A percentile compares a stretch with the other conserved stretches of the same genome.
Conservation (phyloP, 1,140 invertebrate species). For the Drosophila micromelanica region DNA sequence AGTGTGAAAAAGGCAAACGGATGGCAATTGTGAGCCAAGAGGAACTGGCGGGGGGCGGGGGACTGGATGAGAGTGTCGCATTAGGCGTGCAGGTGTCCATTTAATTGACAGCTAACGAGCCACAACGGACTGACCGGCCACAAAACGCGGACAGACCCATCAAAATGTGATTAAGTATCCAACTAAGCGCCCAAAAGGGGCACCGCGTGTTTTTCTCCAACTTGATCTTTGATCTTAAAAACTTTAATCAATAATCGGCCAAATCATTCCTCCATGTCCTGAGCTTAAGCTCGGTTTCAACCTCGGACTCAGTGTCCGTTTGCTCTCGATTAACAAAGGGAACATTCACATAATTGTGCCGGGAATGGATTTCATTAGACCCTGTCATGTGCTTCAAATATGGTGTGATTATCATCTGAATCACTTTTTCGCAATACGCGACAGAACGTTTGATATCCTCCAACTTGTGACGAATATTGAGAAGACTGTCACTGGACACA, state of each 20-base stretch:
- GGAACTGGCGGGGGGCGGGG: not conserved
- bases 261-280: not conserved
- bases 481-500: not conserved
- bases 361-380: not conserved
- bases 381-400: not conserved
- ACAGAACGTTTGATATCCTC: not conserved
- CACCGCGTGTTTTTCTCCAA: not conserved
- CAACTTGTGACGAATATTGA: not conserved
- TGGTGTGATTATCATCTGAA: not conserved
- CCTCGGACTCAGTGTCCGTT: not conserved
- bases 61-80: conserved; percentile 50
- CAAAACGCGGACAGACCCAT: conserved; percentile 46
- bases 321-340: not conserved
- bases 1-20: conserved; percentile 45
- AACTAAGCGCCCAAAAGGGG: not conserved
- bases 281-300: not conserved
- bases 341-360: not conserved
- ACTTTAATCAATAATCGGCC: conserved; percentile 9
- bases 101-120: conserved; percentile 79
- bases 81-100: conserved; percentile 78
- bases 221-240: conserved; percentile 6
- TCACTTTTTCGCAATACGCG: conserved; percentile 1
- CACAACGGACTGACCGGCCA: conserved; percentile 36
- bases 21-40: not conserved
- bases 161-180: conserved; percentile 71